Base-by-base conservation (phyloP, 1,140 invertebrate species). In the Cyrtorhinus lividipennis region DNA sequence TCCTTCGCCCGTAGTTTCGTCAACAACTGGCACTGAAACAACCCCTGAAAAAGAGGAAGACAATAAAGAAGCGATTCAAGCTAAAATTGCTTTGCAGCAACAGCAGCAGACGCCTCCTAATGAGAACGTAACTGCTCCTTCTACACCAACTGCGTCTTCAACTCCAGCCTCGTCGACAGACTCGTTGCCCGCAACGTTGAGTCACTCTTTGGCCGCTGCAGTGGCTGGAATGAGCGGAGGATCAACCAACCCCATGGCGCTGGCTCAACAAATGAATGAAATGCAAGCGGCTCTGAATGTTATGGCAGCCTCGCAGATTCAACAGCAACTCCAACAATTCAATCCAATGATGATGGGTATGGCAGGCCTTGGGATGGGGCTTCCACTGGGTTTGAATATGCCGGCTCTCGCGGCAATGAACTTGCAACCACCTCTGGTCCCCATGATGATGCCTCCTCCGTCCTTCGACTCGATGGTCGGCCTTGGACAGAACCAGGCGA, bases 371-470 rank as follows among this genome's bases (percentile, higher is more conserved):
- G 75, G 77, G 2, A 84, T 92, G 78, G 85, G 84, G n/a, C 78
- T 92, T 70, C 85, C 85, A 13, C 74, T 92, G 66, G 88, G 87
- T n/a, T 77, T 92, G 57, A 90, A 88, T 68, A 79, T 90, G 68
- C 85, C 86, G 56, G 87, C 88, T 24, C 73, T 91, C 66, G 88
- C 88, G 0, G 88, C 88, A 0, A 91, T 91, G 87, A 90, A 91
- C 73, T 74, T 92, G 12, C 88, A 90, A 72, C 88, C 88, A 12
- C 87, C 88, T 0, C 72, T 94, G 48, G 88, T 93, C 64, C 89
- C 91, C 1, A 83, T 94, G 76, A 92, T 95, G 87, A 81, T 92
- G 79, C 86, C 89, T 23, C 87, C 87, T 18, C 84, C 85, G 30
- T 81, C 85, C 12, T 88, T 82, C 71, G 82, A 85, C 69, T 76